phyloP scores from a whole-genome alignment of 2,888 invertebrate genomes.

The Micropterix aruncella region DNA sequence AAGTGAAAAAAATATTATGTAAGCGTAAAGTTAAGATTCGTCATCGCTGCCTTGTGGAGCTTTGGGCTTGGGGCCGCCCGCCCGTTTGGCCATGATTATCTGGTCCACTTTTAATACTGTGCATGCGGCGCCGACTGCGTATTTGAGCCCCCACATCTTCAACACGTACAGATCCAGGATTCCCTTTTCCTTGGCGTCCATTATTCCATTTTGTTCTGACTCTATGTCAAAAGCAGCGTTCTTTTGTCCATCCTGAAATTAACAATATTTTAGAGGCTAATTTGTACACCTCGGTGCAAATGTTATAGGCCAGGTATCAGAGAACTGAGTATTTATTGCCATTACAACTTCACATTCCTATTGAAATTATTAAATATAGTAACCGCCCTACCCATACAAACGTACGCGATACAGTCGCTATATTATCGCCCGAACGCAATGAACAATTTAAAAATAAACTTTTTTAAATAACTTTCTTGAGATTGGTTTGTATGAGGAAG shows the following conservation, averaged over 20 bases:
- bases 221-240: constrained; percentile 81
- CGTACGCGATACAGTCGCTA: too few relatives aligned
- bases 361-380: too few relatives aligned
- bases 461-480: too few relatives aligned
- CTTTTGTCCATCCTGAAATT: constrained; percentile 57
- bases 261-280: background rate
- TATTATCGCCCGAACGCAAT: too few relatives aligned
- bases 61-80: constrained; percentile 86
- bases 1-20: too few relatives aligned
- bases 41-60: constrained; percentile 54
- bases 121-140: constrained; percentile 85
- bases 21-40: constrained; percentile 39
- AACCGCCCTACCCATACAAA: too few relatives aligned
- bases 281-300: background rate
- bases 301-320: too few relatives aligned
- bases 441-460: too few relatives aligned
- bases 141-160: constrained; percentile 91
- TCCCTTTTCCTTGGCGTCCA: constrained; percentile 63
- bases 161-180: constrained; percentile 73
- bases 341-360: too few relatives aligned
- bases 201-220: constrained; percentile 50
- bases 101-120: constrained; percentile 92
- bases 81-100: constrained; percentile 96
- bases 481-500: too few relatives aligned
- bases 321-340: too few relatives aligned